These are phyloP conservation scores for Sminthurinus aureus DNA, from an alignment of 2,888 invertebrate species.

Conservation along the genomic window DNA sequence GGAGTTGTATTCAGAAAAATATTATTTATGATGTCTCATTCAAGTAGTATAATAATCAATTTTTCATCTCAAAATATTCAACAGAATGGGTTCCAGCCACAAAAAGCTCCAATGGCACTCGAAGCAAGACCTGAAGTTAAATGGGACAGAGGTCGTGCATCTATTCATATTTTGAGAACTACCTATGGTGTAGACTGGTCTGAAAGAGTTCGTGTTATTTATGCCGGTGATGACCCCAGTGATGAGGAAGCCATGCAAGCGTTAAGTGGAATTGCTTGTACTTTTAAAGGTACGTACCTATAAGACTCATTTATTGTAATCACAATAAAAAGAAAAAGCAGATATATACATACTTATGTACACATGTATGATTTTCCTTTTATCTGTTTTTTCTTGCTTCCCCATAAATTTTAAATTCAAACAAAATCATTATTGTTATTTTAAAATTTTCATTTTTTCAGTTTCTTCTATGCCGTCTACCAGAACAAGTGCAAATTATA, in stretches of 20 bases:
- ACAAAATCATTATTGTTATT: too few relatives aligned
- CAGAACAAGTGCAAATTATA: constrained; percentile 63
- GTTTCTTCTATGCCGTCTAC: constrained; percentile 63
- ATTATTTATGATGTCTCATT: too few relatives aligned
- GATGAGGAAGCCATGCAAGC: constrained; percentile 63
- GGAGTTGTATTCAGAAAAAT: too few relatives aligned
- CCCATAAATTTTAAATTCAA: too few relatives aligned
- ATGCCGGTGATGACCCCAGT: constrained; percentile 64
- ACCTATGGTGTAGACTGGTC: constrained; percentile 65
- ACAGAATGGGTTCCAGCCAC: constrained; percentile 62
- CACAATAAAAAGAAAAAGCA: too few relatives aligned
- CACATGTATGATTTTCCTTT: too few relatives aligned
- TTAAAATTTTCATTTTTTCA: too few relatives aligned
- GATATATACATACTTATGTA: too few relatives aligned
- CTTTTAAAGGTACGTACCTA: constrained; percentile 61
- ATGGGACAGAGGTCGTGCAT: constrained; percentile 65
- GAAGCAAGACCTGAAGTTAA: constrained; percentile 64
- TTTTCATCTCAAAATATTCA: too few relatives aligned
- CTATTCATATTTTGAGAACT: constrained; percentile 64
- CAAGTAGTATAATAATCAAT: too few relatives aligned
- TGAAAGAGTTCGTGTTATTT: constrained; percentile 64
- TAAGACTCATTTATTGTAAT: too few relatives aligned
- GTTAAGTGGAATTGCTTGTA: constrained; percentile 63
- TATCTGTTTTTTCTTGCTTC: too few relatives aligned
- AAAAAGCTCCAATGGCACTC: constrained; percentile 63